phyloP scores from a whole-genome alignment of 2,113 vertebrate genomes.

The Willisornis vidua region DNA sequence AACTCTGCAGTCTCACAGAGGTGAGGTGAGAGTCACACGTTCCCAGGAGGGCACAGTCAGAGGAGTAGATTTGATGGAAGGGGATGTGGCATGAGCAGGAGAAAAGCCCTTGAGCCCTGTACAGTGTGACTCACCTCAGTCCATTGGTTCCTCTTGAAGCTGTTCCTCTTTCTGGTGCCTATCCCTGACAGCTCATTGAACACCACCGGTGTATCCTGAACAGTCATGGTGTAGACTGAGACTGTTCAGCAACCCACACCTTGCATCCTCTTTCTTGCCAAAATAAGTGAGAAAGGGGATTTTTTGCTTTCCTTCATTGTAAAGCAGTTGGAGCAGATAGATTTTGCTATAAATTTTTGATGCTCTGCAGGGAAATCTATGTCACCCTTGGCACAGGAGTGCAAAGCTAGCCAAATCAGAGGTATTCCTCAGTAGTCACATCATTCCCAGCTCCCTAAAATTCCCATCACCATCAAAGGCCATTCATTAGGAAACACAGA shows the following conservation, averaged over 20 bases:
- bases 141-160: not conserved
- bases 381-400: not conserved
- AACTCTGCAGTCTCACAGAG: not conserved
- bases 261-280: rapidly evolving
- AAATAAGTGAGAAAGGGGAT: not conserved
- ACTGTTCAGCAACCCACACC: not conserved
- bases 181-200: not conserved
- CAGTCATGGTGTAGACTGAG: not conserved
- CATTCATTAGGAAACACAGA: not conserved
- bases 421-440: not conserved
- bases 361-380: not conserved
- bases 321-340: not conserved
- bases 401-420: not conserved
- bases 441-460: not conserved
- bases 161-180: not conserved
- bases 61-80: not conserved
- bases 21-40: rapidly evolving
- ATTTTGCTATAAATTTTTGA: not conserved
- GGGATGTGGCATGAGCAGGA: not conserved
- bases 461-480: not conserved
- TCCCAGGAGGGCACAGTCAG: not conserved
- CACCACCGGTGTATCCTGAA: not conserved
- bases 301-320: not conserved
- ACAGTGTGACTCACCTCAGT: rapidly evolving
- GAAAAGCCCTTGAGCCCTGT: not conserved